Conservation (phyloP, 2,113 vertebrate species). For the Epinephelus cyanopodus region DNA sequence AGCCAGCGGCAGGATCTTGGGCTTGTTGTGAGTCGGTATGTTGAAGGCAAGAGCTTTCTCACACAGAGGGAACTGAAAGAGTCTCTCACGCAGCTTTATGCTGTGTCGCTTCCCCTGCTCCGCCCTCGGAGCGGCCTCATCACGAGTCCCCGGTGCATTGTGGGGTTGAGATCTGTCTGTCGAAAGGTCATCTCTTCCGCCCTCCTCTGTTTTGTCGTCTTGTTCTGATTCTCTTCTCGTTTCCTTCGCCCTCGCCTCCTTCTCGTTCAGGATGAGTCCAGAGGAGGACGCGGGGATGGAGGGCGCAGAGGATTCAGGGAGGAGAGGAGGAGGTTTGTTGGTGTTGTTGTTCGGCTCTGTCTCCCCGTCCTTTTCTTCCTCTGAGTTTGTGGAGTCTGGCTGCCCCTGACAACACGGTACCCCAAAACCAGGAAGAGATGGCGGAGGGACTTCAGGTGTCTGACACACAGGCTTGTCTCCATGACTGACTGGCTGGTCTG, state of each 20-base stretch:
- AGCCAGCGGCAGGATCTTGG: slow-evolving; percentile 88
- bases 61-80: slow-evolving; percentile 86
- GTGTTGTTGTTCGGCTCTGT: slow-evolving; percentile 81
- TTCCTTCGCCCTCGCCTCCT: slow-evolving; percentile 48
- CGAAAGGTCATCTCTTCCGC: slow-evolving; percentile 47
- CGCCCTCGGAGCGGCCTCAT: slow-evolving; percentile 63
- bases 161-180: slow-evolving; percentile 50
- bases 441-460: slow-evolving; percentile 22
- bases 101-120: slow-evolving; percentile 85
- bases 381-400: slow-evolving; percentile 19
- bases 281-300: slow-evolving; percentile 41
- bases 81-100: slow-evolving; percentile 83
- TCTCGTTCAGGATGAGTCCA: slow-evolving; percentile 43
- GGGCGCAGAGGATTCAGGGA: slow-evolving; percentile 28
- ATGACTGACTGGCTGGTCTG: slow-evolving; percentile 67
- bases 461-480: slow-evolving; percentile 41
- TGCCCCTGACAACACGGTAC: slow-evolving; percentile 77
- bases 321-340: slow-evolving; percentile 51
- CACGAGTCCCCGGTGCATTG: slow-evolving; percentile 42
- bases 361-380: slow-evolving; percentile 15
- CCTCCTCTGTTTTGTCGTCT: slow-evolving; percentile 30
- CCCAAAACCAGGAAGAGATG: slow-evolving; percentile 41
- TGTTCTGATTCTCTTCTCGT: neutral
- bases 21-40: slow-evolving; percentile 86
- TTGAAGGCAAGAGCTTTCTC: slow-evolving; percentile 87